Evolutionary conservation across 1,140 invertebrate genomes (phyloP).

Genomic region (Saxidomus purpurata): DNA sequence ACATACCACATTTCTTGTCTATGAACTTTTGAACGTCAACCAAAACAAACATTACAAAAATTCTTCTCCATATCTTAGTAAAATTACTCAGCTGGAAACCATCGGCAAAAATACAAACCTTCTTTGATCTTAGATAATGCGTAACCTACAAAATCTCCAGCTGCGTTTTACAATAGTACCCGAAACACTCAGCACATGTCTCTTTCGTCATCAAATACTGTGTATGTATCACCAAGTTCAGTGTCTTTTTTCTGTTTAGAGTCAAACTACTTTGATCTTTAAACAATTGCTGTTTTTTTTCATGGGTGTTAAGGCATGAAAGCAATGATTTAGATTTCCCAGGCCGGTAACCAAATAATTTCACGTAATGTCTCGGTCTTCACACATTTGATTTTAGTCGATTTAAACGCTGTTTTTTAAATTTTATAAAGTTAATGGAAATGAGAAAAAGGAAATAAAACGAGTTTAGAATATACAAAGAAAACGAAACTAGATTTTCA

Average conservation of each 20-base stretch:
- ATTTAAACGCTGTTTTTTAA: too few relatives aligned
- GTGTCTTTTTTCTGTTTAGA: not conserved
- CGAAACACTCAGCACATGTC: slow-evolving; percentile 21
- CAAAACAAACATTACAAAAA: not conserved
- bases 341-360: not conserved
- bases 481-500: too few relatives aligned
- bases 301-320: not conserved
- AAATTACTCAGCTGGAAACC: not conserved
- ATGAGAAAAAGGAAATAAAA: too few relatives aligned
- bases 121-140: slow-evolving; percentile 31
- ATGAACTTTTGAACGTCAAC: slow-evolving; percentile 3
- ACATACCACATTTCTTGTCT: not conserved
- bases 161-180: not conserved
- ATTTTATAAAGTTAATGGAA: too few relatives aligned
- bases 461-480: too few relatives aligned
- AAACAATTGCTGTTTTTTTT: not conserved
- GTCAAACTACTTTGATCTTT: slow-evolving; percentile 25
- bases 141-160: not conserved
- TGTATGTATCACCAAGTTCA: not conserved
- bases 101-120: slow-evolving; percentile 13
- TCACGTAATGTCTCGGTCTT: too few relatives aligned
- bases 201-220: not conserved
- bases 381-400: too few relatives aligned
- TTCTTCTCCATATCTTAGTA: slow-evolving; percentile 2
- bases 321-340: not conserved